Base-by-base conservation (phyloP, 2,113 vertebrate species). In the Gymnocephalus cernua region DNA sequence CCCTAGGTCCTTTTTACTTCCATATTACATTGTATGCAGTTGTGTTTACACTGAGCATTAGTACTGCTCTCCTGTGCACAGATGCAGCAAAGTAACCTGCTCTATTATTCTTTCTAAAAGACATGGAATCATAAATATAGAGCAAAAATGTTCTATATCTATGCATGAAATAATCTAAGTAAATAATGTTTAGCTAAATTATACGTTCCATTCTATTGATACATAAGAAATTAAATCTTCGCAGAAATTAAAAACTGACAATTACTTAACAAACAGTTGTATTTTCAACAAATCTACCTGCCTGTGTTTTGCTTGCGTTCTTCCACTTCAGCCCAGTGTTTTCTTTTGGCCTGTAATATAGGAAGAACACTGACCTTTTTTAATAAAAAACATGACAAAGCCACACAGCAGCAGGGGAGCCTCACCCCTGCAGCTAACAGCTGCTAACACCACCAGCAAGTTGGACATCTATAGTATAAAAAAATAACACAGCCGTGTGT, bases 341-440 rank as follows among this genome's bases (percentile, higher is more conserved):
- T 53, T 70, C 47, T 41, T 80, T 70, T 10, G 18, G 53, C 35
- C 53, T 76, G 47, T 71, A 67, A 72, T 69, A 51, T 69, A 79
- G 70, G 7, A 82, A 56, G 53, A 63, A 53, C 23, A n/a, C 21
- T 51, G 62, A 44, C 50, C 35, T 27, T 66, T 59, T 80, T 71
- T 54, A 41, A 61, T 13, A 11, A 62, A 81, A 69, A 81, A 79
- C 71, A 84, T 2, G 32, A 56, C 54, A 64, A 72, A 80, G 83
- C 57, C 63, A 58, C 75, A 38, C 54, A 73, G 79, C 93, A 65
- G 83, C 78, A 78, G 83, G 90, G 67, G 57, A 71, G 72, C 73
- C 27, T 77, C 79, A 63, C 68, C 81, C 91, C 91, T 91, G 90
- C 88, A 80, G 92, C 82, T 79, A 56, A 86, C 93, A 94, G 88